Base-by-base conservation (phyloP, 2,113 vertebrate genomes). In the Gallinago jamesoni region DNA sequence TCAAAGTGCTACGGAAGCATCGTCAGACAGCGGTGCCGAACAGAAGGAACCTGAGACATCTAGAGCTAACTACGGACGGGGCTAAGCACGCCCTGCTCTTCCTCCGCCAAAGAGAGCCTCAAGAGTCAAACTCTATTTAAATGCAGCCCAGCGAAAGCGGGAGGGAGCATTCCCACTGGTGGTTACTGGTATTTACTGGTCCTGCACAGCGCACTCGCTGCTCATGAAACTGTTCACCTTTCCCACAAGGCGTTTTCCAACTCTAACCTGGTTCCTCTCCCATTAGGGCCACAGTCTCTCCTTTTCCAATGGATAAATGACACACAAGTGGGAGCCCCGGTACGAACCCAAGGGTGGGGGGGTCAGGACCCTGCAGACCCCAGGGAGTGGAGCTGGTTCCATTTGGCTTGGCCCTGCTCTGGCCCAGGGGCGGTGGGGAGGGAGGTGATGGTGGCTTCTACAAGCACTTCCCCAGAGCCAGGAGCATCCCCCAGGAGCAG, bases 281-380 rank as follows among this genome's bases (percentile, higher is more conserved):
- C 55, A 1, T 1, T 6, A 19, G 3, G 50, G 47, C 64, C 43
- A 2, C 76, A 43, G 43, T 37, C 64, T 53, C 28, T 48, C 9
- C 75, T 31, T 35, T 27, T 31, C 78, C 21, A 22, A 12, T 0
- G 23, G 48, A 7, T 15, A 9, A 52, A 13, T 3, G 0, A 3
- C 0, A 19, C 55, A 39, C 1, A 4, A 28, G 55, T 1, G 27
- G 7, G 23, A 85, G 72, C 89, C 45, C 41, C 81, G 0, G 0
- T 2, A 4, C 1, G 66, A 43, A 12, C 41, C 0, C 0, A 21
- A 2, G 0, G 1, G 1, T 4, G 3, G 25, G 47, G 84, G 53
- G 52, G 56, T 20, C 0, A 3, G 37, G 4, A 18, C 55, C 48
- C 2, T 1, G 19, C 48, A 41, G 53, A 53, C 33, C 16, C 4